Evolutionary conservation across 2,113 vertebrate genomes (phyloP), one percentile per base, ranked within the genome.

Genomic region (Poecile atricapillus): DNA sequence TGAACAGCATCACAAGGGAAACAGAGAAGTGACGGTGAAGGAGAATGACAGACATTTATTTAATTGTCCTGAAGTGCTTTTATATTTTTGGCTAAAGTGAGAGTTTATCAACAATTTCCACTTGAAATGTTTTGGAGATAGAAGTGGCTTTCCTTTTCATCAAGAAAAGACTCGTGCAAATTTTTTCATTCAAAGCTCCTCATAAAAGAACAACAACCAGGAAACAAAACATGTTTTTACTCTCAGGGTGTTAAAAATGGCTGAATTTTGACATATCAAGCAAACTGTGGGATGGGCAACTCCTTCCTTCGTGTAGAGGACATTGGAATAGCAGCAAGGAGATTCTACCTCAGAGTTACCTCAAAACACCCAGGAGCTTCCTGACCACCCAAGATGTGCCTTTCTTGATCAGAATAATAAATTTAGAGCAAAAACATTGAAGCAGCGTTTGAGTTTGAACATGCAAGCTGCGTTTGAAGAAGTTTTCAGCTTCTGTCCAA

Each of bases 111-210:
- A 39, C 79, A 67, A 11, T 75, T 92, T 68, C 94, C 74, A 89
- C 58, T 92, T 71, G 69, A 89, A 87, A 44, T 13, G 13, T 82
- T 90, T 75, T 78, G 52, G 80, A 85, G 33, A 52, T 37, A 35
- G 20, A 62, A 80, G 55, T 25, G 81, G 41, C 55, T 90, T 85
- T 93, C 43, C 71, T 88, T 86, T 86, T 50, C 50, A 92, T 17
- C 52, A 16, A 11, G 35, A 43, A 85, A 49, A 19, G 52, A 49
- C 35, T 67, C 10, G 2, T 44, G 67, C 47, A 33, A 15, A 20
- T 65, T 59, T 81, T 71, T 37, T 90, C 1, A 24, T 81, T 64
- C 41, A 30, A 82, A 56, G 10, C 0, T 1, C 27, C 37, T 88
- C 60, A 28, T 55, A 46, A 65, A 87, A 52, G 65, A 77, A 11